Evolutionary conservation across 2,888 invertebrate genomes (phyloP), one percentile per base, ranked within the genome.

Genomic region (Oscheius sp.): DNA sequence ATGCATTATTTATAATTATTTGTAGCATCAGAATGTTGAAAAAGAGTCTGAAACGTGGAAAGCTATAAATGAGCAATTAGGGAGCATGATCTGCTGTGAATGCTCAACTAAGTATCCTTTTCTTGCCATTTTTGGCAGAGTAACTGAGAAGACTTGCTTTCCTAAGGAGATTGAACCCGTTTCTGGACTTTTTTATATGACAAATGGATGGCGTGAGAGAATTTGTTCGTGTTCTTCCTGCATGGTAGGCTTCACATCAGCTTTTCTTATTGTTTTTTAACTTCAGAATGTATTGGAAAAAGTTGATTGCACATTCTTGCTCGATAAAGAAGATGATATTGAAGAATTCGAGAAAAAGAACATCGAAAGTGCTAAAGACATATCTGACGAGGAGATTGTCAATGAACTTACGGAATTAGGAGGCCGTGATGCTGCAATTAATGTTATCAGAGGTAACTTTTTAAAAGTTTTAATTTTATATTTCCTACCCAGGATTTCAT

Each of bases 271-370:
- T 46, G 34, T 33, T 33, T 65, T 53, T 33, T 33, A 17, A 2
- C 4, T 45, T 42, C 42, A 74, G 75, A 34, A 39, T 6, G 61
- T 77, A 29, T 70, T 81, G 68, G 80, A 79, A 6, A 66, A 63
- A 33, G 45, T 58, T 12, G 72, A 77, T 8, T 76, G 74, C 57
- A 75, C 76, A 31, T 84, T 68, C 50, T 68, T 84, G 4, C 17
- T 78, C 12, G 81, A 81, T 39, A 70, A 71, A 10, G 76, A 76
- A 12, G 82, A 82, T 53, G 70, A 74, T 23, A 55, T 77, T 10
- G 71, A 63, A 1, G 69, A 61, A 12, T 80, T 69, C 45, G 81
- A 79, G 29, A 37, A 65, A 8, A 69, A 74, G 17, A 68, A 66
- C 12, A 45, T 39, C 25, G 64, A 69, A 31, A 58, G 61, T 50